Conservation (phyloP, 2,113 vertebrate genomes). For the Gambusia affinis region DNA sequence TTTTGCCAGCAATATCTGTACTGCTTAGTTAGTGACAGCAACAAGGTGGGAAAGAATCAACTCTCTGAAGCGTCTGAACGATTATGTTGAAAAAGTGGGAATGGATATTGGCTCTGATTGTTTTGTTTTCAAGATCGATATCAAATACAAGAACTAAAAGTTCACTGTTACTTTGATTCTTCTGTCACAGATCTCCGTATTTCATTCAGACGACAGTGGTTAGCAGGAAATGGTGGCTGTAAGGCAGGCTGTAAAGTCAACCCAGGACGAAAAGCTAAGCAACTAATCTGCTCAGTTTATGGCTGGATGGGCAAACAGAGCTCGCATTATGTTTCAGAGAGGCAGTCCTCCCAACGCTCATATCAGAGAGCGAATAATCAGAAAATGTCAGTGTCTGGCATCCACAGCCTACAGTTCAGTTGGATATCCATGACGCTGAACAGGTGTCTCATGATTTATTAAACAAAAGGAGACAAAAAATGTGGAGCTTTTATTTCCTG, state of each 20-base stretch:
- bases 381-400: neutral
- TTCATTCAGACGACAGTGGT: neutral
- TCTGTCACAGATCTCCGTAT: no score
- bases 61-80: no score
- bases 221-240: neutral
- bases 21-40: no score
- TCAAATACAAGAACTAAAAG: neutral
- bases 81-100: neutral
- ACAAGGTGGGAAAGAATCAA: no score
- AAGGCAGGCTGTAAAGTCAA: conserved; percentile 11
- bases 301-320: neutral
- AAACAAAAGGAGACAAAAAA: conserved; percentile 1
- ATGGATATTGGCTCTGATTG: neutral
- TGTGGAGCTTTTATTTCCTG: conserved; percentile 7
- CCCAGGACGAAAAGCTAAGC: neutral
- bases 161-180: no score
- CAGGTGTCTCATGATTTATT: conserved; percentile 27
- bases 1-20: no score
- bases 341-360: conserved; percentile 27
- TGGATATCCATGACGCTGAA: neutral
- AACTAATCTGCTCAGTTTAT: conserved; percentile 41
- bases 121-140: neutral
- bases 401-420: neutral
- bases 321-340: conserved; percentile 21
- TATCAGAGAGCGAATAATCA: conserved; percentile 10